phyloP scores from a whole-genome alignment of 2,888 invertebrate genomes.

The Cheilosia vulpina region DNA sequence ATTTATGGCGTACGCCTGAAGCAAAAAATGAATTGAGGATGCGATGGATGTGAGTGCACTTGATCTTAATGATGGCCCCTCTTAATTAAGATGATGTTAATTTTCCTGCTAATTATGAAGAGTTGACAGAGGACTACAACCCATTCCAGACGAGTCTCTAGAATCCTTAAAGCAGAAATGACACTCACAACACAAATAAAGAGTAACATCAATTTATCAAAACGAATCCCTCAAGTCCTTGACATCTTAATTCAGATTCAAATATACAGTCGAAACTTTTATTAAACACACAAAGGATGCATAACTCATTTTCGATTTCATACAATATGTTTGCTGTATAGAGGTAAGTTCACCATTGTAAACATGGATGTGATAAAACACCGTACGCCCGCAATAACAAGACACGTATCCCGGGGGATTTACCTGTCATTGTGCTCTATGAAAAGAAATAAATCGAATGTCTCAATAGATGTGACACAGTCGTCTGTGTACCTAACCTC shows the following conservation, averaged over 20 bases:
- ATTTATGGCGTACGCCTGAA: constrained; percentile 8
- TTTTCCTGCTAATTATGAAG: not conserved
- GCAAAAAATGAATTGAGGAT: not conserved
- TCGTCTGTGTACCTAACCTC: not conserved
- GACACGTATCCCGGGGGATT: constrained; percentile 15
- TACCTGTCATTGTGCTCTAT: constrained; percentile 18
- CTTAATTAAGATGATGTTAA: not conserved
- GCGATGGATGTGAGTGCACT: not conserved
- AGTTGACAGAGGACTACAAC: not conserved
- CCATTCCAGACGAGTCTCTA: too few species aligned
- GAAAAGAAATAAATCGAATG: constrained; percentile 46
- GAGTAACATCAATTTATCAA: not conserved
- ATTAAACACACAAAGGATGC: not conserved
- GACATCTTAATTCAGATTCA: constrained; percentile 7
- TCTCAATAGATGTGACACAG: not conserved
- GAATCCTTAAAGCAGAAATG: too few species aligned
- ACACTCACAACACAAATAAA: too few species aligned
- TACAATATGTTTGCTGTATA: not conserved
- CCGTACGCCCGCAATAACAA: not conserved
- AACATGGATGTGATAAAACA: not conserved
- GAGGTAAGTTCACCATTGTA: not conserved
- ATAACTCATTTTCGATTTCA: not conserved
- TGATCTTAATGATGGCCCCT: not conserved
- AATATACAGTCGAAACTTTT: constrained; percentile 19
- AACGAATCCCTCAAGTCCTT: not conserved